Percentiles rank a stretch among this genome's conserved stretches.
phyloP scores from a whole-genome alignment of 1,140 invertebrate species.

The Schmidtea mediterranea region DNA sequence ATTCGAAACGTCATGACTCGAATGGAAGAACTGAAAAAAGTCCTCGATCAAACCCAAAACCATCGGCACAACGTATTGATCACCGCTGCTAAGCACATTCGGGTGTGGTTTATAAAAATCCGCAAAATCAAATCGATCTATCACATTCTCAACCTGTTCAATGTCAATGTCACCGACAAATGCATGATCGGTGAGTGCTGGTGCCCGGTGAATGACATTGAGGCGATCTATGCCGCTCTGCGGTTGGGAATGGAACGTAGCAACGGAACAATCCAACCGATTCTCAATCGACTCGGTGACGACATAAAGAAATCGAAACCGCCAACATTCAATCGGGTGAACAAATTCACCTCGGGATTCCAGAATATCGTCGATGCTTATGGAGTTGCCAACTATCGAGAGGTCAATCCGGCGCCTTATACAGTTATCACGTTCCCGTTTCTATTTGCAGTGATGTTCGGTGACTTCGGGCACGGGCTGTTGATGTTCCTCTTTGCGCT shows the following conservation, averaged over 20 bases:
- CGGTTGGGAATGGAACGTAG: constrained; percentile 36
- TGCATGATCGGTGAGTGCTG: constrained; percentile 95
- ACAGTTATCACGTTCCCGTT: constrained; percentile 92
- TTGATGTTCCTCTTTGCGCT: constrained; percentile 36
- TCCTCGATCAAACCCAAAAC: constrained; percentile 75
- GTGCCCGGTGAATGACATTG: constrained; percentile 68
- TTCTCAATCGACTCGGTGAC: constrained; percentile 74
- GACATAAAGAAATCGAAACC: constrained; percentile 60
- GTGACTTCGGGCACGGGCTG: constrained; percentile 64
- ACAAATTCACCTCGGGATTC: constrained; percentile 80
- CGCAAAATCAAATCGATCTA: constrained; percentile 54
- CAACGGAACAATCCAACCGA: constrained; percentile 72
- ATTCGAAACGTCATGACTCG: constrained; percentile 67
- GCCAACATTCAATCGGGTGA: constrained; percentile 74
- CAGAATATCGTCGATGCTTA: constrained; percentile 83
- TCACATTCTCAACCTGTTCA: constrained; percentile 45
- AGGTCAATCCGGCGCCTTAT: constrained; percentile 75
- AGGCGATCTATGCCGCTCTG: constrained; percentile 60
- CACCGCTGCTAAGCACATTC: constrained; percentile 65
- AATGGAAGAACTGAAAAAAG: constrained; percentile 72
- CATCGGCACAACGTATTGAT: constrained; percentile 68
- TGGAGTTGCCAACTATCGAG: constrained; percentile 69
- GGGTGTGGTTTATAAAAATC: constrained; percentile 47
- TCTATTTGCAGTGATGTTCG: constrained; percentile 90
- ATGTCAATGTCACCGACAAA: constrained; percentile 47